Evolutionary conservation across 2,797 vertebrate species (phyloP), one percentile per base, ranked within the genome.

Genomic region (Gephyroberyx darwinii): DNA sequence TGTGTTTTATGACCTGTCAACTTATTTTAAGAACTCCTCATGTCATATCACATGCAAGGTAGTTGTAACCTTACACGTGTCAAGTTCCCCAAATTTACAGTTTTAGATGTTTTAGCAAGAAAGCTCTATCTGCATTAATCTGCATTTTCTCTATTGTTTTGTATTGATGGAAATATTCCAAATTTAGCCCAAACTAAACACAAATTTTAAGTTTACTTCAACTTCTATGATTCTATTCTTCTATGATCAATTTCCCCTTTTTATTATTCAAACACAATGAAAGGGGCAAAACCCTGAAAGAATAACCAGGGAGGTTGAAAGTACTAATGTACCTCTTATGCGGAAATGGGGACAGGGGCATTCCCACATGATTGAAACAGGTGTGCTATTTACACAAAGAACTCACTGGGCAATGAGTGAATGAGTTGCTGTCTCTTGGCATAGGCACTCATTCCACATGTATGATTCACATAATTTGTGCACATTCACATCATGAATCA

Each of bases 1-100:
- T 63, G 6, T 35, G 19, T 81, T 92, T 90, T 83, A 90, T 80
- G 62, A 69, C 58, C 50, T 67, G 74, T 84, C 79, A 55, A 16
- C 65, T 80, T 78, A 63, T 85, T 86, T 84, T 50, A 61, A 77
- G 75, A 85, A 71, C 54, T 30, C 54, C 8, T 65, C 69, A 35
- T 35, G 16, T 61, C 61, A 45, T 68, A 73, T 83, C 75, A 84
- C 20, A 17, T 81, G 71, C 61, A 61, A 41, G 52, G 30, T 26
- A 45, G 64, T 50, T 53, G 47, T 78, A 71, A 71, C 43, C 82
- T 72, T 71, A 65, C 72, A 73, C 55, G 41, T 26, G 19, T 22
- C 43, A 43, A 52, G 19, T 13, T 26, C 39, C 54, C 4, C 43
- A 51, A 81, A 56, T 54, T 65, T 70, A 67, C 52, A 51, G 2